phyloP scores from a whole-genome alignment of 2,888 invertebrate genomes.

The Euzophera pinguis region DNA sequence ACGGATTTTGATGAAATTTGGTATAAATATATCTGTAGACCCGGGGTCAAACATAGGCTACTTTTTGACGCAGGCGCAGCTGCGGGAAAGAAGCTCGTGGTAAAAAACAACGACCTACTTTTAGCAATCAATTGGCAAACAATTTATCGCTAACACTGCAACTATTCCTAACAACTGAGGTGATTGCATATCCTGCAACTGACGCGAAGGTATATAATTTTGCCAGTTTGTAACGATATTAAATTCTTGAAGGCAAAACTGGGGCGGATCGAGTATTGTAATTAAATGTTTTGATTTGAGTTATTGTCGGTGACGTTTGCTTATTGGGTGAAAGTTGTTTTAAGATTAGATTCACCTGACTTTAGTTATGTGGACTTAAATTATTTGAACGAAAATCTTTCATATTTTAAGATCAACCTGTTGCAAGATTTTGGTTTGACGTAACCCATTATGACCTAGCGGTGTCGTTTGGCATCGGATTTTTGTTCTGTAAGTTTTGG shows the following conservation, averaged over 20 bases:
- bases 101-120: no score
- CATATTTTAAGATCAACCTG: no score
- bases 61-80: no score
- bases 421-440: no score
- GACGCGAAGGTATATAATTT: constrained; percentile 71
- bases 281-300: constrained; percentile 12
- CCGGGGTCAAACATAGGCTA: no score
- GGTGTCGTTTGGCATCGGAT: no score
- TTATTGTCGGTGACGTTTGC: constrained; percentile 14
- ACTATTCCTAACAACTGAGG: constrained; percentile 49
- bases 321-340: constrained; percentile 10
- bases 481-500: no score
- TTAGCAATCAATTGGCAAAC: no score
- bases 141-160: not conserved
- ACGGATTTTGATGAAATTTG: no score
- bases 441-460: no score
- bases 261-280: constrained; percentile 12
- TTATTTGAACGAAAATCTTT: constrained; percentile 6
- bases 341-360: not conserved
- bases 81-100: no score
- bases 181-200: constrained; percentile 74
- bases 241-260: constrained; percentile 56
- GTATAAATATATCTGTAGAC: no score
- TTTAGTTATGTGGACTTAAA: not conserved
- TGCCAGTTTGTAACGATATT: constrained; percentile 72